Evolutionary conservation across 1,140 invertebrate genomes (phyloP), one percentile per base, ranked within the genome.

Genomic region (Halictus rubicundus): DNA sequence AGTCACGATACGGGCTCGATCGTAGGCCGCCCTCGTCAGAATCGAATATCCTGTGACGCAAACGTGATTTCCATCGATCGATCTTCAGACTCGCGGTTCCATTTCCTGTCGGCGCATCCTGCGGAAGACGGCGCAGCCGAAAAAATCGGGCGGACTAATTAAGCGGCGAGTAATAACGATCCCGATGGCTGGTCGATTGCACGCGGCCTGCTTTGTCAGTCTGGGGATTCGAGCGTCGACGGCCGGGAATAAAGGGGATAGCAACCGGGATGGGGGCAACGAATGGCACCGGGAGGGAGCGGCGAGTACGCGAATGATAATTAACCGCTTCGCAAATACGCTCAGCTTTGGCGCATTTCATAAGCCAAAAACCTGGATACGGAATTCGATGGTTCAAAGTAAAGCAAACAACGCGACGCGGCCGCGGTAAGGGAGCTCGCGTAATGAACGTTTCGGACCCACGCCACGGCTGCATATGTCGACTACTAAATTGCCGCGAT

Each of bases 301-400:
- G 57, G 27, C 42, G 71, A 37, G 77, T 52, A 52, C 37, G 59
- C 68, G 82, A 61, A 84, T 81, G 84, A 89, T 89, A 89, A 90
- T 90, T 90, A 90, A 90, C 88, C 87, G 81, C 80, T 88, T 83
- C 7, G 87, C 81, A 90, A 90, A 90, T 88, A 90, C 84, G 68
- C 68, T 75, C 68, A 25, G 80, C 87, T 87, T 82, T 86, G 72
- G 46, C 46, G 80, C 77, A 82, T 88, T 83, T 77, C 73, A 84
- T 85, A 84, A 85, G 78, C 81, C 84, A 88, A 85, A 90, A 88
- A 84, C 73, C 79, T 63, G 66, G 25, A 63, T 49, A 54, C 68
- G 68, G 70, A 85, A 83, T 88, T 79, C 74, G 74, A 64, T n/a
- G 71, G 80, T 77, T 86, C 88, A 85, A 89, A 89, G 87, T 83